Evolutionary conservation across 2,888 invertebrate genomes (phyloP).

Genomic region (Eupithecia abbreviata): DNA sequence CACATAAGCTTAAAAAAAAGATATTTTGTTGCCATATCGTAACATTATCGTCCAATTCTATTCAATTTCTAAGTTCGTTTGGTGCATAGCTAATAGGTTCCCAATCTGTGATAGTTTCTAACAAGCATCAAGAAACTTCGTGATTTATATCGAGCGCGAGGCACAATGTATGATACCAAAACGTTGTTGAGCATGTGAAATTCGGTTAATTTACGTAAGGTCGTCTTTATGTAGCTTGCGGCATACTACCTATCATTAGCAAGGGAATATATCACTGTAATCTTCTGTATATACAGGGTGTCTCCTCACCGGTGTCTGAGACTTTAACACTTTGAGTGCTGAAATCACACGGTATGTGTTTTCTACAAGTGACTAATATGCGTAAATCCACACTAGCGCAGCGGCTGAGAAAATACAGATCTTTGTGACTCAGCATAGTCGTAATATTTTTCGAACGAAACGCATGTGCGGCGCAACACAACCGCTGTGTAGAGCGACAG

Average conservation of each 20-base stretch:
- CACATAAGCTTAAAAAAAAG: not conserved
- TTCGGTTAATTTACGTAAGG: not conserved
- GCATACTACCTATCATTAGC: not conserved
- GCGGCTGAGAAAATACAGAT: too few species aligned
- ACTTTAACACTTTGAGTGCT: too few species aligned
- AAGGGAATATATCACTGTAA: not conserved
- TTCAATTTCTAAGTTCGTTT: not conserved
- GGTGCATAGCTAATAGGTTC: not conserved
- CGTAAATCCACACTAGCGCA: too few species aligned
- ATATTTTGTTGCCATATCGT: not conserved
- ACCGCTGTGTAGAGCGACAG: too few species aligned
- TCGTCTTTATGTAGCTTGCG: not conserved
- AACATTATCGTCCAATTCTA: not conserved
- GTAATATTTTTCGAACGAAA: too few species aligned
- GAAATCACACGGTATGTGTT: too few species aligned
- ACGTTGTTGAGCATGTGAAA: not conserved
- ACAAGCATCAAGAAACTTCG: not conserved
- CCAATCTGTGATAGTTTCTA: constrained; percentile 3
- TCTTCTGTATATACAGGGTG: too few species aligned
- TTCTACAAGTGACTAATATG: too few species aligned
- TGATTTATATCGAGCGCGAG: not conserved
- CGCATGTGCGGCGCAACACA: too few species aligned
- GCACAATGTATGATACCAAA: not conserved
- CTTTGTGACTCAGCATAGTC: too few species aligned
- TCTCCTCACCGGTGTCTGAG: too few species aligned